These are phyloP conservation scores for Thermophis baileyi DNA, from an alignment of 2,113 vertebrate species.

Conservation along the genomic window DNA sequence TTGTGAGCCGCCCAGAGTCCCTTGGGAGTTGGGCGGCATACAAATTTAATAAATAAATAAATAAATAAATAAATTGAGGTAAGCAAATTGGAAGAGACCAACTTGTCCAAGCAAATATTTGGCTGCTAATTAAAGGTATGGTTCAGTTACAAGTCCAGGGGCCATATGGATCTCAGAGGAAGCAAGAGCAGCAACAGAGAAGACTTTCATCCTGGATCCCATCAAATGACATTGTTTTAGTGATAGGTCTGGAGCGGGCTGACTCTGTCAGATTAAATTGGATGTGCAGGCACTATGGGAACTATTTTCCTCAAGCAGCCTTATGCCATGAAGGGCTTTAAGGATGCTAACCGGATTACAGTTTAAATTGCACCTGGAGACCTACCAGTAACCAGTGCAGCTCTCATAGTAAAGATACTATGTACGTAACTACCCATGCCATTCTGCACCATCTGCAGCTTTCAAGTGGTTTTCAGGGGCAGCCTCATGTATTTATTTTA, in stretches of 20 bases:
- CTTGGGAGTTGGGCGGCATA: no score
- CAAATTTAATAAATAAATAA: no score
- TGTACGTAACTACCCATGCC: neutral
- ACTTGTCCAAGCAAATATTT: neutral
- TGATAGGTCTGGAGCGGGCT: neutral
- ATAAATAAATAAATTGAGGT: no score
- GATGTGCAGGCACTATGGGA: neutral
- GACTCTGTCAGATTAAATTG: neutral
- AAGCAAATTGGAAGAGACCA: neutral
- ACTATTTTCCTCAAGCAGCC: neutral
- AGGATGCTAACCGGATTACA: neutral
- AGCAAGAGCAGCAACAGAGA: neutral
- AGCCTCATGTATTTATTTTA: neutral
- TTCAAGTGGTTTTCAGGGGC: neutral
- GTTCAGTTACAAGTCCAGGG: neutral
- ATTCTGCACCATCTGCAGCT: neutral
- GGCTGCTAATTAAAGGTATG: neutral
- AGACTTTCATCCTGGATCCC: neutral
- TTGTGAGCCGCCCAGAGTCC: no score
- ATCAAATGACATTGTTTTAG: neutral
- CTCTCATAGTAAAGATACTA: neutral
- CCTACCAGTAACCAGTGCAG: neutral
- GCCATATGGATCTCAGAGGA: neutral
- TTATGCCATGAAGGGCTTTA: neutral
- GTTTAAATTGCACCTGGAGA: neutral